Evolutionary conservation across 2,797 vertebrate species (phyloP).

Genomic region (Parauchenoglanis ngamensis): DNA sequence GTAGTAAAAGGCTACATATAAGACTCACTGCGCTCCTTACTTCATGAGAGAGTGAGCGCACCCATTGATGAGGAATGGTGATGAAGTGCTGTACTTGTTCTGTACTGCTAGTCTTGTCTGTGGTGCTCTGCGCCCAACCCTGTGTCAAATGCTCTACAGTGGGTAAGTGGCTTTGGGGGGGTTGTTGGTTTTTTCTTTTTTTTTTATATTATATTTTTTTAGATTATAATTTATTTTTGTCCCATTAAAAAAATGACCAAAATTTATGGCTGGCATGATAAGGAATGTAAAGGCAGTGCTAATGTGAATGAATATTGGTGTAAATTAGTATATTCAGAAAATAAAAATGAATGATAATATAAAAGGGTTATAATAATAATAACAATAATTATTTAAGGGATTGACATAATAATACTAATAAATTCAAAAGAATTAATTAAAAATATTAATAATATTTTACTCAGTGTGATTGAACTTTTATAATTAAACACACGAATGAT

Average conservation of each 20-base stretch:
- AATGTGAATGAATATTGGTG: not conserved
- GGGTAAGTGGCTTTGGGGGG: constrained; percentile 22
- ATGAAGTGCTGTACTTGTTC: constrained; percentile 58
- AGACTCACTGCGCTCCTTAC: constrained; percentile 11
- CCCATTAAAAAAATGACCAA: not conserved
- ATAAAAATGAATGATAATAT: not conserved
- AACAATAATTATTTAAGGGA: not conserved
- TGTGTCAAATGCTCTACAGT: not conserved
- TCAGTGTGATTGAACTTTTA: not conserved
- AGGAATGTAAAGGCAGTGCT: not conserved
- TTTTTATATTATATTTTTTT: not conserved
- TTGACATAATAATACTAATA: not conserved
- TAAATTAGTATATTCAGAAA: not conserved
- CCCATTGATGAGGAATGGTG: constrained; percentile 35
- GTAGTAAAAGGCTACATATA: constrained; percentile 1
- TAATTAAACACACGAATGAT: not conserved
- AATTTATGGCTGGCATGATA: not conserved
- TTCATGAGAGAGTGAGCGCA: constrained; percentile 20
- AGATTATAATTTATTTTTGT: not conserved
- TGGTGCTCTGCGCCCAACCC: constrained; percentile 5
- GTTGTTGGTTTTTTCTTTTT: not conserved
- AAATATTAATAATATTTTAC: not conserved
- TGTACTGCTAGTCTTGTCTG: constrained; percentile 37
- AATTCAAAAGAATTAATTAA: not conserved
- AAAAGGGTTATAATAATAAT: not conserved